Percentiles rank a stretch among this genome's conserved stretches.
phyloP scores from a whole-genome alignment of 2,113 vertebrate genomes.

The Spermophilus dauricus region DNA sequence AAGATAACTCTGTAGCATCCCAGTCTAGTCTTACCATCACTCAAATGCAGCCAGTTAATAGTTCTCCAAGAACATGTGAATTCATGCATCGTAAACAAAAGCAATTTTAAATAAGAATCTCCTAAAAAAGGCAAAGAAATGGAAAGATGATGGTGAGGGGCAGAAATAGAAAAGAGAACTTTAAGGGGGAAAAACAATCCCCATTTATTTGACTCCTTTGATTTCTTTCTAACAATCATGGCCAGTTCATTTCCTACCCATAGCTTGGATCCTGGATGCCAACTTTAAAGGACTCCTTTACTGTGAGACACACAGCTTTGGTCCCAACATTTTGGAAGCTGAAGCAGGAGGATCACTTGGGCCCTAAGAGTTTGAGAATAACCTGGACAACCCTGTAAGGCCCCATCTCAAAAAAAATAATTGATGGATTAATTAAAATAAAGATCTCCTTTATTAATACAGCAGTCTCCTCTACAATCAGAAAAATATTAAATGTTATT shows the following conservation, averaged over 20 bases:
- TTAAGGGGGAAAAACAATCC: not conserved
- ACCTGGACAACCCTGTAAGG: not conserved
- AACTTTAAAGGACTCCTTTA: not conserved
- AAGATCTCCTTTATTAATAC: not conserved
- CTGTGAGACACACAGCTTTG: not conserved
- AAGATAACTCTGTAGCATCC: not conserved
- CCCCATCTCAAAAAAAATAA: not conserved
- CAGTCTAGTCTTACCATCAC: not conserved
- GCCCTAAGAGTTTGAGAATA: not conserved
- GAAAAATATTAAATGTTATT: not conserved
- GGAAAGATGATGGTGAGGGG: not conserved
- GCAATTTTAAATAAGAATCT: not conserved
- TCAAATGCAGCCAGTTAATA: not conserved
- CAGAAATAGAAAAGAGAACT: not conserved
- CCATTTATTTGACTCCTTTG: not conserved
- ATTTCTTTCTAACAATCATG: not conserved
- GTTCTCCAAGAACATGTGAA: not conserved
- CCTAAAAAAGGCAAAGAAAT: not conserved
- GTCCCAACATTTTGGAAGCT: not conserved
- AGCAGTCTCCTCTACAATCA: not conserved
- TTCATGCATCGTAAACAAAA: not conserved
- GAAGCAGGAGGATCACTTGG: not conserved
- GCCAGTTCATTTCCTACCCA: not conserved
- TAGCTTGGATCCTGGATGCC: not conserved
- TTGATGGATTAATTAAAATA: not conserved